A percentile compares a stretch with the other conserved stretches of the same genome.
Evolutionary conservation across 2,888 invertebrate genomes (phyloP).

Genomic region (Caenorhabditis imperialis): DNA sequence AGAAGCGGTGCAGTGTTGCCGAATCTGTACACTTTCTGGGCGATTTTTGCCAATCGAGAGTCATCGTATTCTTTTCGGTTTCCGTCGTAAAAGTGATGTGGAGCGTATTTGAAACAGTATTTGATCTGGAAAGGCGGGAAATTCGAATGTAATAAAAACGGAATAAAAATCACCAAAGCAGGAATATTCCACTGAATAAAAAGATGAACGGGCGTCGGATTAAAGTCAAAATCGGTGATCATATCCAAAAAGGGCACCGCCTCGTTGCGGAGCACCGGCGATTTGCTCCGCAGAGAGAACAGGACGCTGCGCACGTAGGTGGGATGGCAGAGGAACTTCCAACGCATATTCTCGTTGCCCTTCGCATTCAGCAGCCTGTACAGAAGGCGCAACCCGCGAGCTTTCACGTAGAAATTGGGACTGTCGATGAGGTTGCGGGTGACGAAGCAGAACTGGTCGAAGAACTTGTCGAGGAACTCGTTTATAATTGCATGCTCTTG

Average conservation of each 20-base stretch:
- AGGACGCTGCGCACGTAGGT: too few relatives aligned
- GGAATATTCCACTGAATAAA: slow-evolving; percentile 20
- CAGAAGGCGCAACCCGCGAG: slow-evolving; percentile 12
- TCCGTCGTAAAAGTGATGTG: slow-evolving; percentile 7
- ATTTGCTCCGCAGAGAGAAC: too few relatives aligned
- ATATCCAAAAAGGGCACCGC: slow-evolving; percentile 14
- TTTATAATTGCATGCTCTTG: slow-evolving; percentile 2
- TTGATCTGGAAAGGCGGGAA: slow-evolving; percentile 4
- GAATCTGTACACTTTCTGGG: slow-evolving; percentile 10
- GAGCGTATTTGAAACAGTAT: slow-evolving; percentile 10
- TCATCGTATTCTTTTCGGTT: slow-evolving; percentile 4
- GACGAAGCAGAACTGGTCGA: slow-evolving; percentile 1
- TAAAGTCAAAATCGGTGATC: slow-evolving; percentile 16
- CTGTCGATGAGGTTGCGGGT: slow-evolving; percentile 14
- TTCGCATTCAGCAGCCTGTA: too few relatives aligned
- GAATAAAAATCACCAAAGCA: slow-evolving; percentile 8
- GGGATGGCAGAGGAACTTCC: too few relatives aligned
- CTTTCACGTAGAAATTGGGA: slow-evolving; percentile 31
- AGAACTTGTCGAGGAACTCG: slow-evolving; percentile 11
- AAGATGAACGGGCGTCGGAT: background rate
- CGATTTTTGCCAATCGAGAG: slow-evolving; percentile 13
- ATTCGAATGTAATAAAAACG: background rate
- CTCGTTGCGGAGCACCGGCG: slow-evolving; percentile 1
- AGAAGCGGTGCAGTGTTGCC: too few relatives aligned
- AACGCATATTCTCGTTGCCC: slow-evolving; percentile 2